Evolutionary conservation across 64 coral and sea anemone species (phyloP), one percentile per base, ranked within the genome.

Genomic region (Platygyra sinensis): DNA sequence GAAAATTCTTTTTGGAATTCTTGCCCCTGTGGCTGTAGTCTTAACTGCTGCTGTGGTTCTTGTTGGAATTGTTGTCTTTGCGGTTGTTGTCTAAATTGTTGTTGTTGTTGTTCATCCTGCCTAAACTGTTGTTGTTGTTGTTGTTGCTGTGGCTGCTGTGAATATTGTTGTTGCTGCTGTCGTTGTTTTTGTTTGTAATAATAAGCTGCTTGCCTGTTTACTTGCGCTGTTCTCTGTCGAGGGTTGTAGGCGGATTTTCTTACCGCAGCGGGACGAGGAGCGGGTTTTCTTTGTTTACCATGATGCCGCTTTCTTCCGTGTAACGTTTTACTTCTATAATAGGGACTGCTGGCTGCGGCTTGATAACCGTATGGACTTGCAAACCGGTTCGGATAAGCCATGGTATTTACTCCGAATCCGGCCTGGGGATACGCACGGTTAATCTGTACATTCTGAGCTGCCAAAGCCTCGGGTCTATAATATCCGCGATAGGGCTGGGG

Each of bases 281-380:
- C 78, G 16, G 81, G 62, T 28, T 9, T 69, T 49, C 63, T 46
- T 38, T 71, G 62, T 19, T 85, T 85, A 6, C 62, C 20, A 67
- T 51, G 36, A 18, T 85, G 32, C 20, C 11, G 20, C 39, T 39
- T 71, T 24, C 63, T 13, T 3, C 31, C 32, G 22, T 24, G 10
- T 6, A 13, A 31, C 33, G 39, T 72, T 85, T 85, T 85, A 52
- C 86, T 76, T 75, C 86, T 60, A 27, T 74, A 75, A 69, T 87
- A 74, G 9, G 86, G 86, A 87, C 73, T 87, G 30, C 25, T 39
- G 85, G 67, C 77, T 39, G n/a, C 27, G 0, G 30, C 24, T 57
- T 46, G 79, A 85, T 85, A 85, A 28, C 81, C 81, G 15, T 83
- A 91, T 63, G 72, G 69, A 83, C 79, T 79, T 1, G 67, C 69